Base-by-base conservation (phyloP, 2,113 vertebrate genomes). In the Zosterops pallidus region DNA sequence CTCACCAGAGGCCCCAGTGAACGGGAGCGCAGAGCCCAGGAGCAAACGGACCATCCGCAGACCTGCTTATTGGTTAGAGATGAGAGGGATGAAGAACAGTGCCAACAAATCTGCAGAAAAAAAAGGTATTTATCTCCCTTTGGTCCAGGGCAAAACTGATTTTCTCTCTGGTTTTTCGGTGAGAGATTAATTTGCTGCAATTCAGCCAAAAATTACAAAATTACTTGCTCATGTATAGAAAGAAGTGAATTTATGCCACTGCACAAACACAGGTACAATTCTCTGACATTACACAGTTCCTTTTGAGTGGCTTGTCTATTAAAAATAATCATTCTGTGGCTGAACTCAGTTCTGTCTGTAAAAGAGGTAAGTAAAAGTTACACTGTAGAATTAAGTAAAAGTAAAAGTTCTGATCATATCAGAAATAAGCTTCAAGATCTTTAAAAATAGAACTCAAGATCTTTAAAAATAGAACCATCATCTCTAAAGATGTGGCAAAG, bases 51-150 rank as follows among this genome's bases (percentile, higher is more conserved):
- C 97, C 57, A 95, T 98, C 49, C 92, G 96, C 42, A 97, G 98
- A 65, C 97, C 98, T 16, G 96, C 97, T 12, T 98, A 98, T 78
- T 98, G 98, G 92, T 52, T 98, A 95, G 97, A 97, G 76, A 97
- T 97, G 70, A 99, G 98, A 88, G 98, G 97, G 64, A 96, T 96
- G 82, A 92, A 97, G 65, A 70, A 94, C 55, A 65, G 28, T 8
- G 12, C 29, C 12, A 79, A 17, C 56, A 93, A 67, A 39, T 8
- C 93, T 52, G 26, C 93, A 20, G 95, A 68, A 25, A 79, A 86
- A 44, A 92, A 90, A 82, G 97, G 96, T 97, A 95, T 18, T 44
- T 10, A 0, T 19, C 13, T 19, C 14, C 35, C 39, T 18, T 11
- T 65, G 46, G 17, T 57, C 83, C 1, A 1, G 2, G 57, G 59